phyloP scores from a whole-genome alignment of 1,140 invertebrate species.

The Anastatus disparis region DNA sequence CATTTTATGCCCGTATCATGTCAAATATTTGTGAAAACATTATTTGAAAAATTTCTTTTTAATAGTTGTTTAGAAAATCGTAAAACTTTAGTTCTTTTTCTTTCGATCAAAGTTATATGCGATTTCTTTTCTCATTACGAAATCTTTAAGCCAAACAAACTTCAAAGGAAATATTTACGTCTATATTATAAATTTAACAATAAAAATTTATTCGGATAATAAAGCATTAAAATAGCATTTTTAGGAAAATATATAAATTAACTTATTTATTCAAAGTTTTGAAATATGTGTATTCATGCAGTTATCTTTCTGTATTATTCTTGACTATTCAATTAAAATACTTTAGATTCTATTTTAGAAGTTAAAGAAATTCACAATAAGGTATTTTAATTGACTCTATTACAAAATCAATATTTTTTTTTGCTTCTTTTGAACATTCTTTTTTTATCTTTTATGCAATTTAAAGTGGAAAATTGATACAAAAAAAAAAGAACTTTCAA shows the following conservation, averaged over 20 bases:
- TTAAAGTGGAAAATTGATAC: constrained; percentile 24
- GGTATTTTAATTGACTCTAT: not conserved
- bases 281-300: too few species aligned
- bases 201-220: too few species aligned
- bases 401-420: not conserved
- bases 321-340: constrained; percentile 5
- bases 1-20: constrained; percentile 28
- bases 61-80: not conserved
- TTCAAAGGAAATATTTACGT: too few species aligned
- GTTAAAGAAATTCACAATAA: not conserved
- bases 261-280: too few species aligned
- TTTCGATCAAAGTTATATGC: too few species aligned
- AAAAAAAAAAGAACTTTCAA: constrained; percentile 24
- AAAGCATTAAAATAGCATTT: too few species aligned
- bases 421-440: not conserved
- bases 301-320: not conserved
- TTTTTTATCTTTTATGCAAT: too few species aligned
- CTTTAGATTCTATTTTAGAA: not conserved
- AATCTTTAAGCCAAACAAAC: too few species aligned
- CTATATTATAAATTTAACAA: too few species aligned
- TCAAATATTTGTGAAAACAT: constrained; percentile 9
- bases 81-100: too few species aligned
- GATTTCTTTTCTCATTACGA: too few species aligned
- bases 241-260: too few species aligned
- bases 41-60: constrained; percentile 5